phyloP scores from a whole-genome alignment of 2,113 vertebrate species.

The Lophotis ruficrista region DNA sequence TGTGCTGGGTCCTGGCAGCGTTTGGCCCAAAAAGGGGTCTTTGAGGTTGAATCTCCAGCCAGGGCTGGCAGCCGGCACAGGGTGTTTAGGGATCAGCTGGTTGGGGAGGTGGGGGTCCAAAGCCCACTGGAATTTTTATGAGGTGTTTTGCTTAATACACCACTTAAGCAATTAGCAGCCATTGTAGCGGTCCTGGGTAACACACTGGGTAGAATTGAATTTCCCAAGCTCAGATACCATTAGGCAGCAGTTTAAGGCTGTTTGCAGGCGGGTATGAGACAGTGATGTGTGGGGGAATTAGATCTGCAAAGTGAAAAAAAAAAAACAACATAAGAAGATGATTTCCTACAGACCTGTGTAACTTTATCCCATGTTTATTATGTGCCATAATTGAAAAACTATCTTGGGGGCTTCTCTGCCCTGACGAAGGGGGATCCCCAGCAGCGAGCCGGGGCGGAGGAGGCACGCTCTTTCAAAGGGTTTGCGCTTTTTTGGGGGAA shows the following conservation, averaged over 20 bases:
- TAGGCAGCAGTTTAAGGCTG: not conserved
- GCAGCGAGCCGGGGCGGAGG: not conserved
- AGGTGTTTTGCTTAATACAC: conserved; percentile 40
- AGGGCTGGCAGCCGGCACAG: not conserved
- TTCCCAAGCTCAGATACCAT: conserved; percentile 36
- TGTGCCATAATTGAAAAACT: not conserved
- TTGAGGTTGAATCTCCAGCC: not conserved
- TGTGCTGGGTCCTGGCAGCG: not conserved
- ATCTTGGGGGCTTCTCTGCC: not conserved
- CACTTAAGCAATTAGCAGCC: conserved; percentile 43
- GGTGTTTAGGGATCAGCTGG: not conserved
- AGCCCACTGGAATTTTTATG: conserved; percentile 30
- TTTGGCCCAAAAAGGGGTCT: not conserved
- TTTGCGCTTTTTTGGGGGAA: not conserved
- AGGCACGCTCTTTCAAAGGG: not conserved
- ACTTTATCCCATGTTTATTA: not conserved
- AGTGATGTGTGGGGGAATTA: not conserved
- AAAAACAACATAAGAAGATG: not conserved
- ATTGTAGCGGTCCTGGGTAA: not conserved
- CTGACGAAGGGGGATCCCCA: not conserved
- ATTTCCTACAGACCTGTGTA: not conserved
- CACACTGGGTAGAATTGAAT: conserved; percentile 20
- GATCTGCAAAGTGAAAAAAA: not conserved
- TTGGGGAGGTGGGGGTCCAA: not conserved
- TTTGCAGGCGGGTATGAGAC: not conserved